Evolutionary conservation across 2,888 invertebrate species (phyloP).

Genomic region (Cheiracanthium punctorium): DNA sequence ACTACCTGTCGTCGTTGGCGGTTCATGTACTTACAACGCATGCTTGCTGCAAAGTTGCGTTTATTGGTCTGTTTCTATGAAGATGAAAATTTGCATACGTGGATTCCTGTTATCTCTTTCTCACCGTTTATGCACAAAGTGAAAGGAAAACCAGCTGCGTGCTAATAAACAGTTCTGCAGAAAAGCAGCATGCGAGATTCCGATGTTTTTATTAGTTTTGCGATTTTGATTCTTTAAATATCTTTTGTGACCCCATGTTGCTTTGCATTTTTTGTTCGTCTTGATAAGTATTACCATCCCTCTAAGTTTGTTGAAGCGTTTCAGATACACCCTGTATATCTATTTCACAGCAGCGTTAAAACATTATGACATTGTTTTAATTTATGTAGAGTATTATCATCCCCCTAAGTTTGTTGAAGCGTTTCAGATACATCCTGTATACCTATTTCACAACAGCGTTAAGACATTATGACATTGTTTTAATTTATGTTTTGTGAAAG

Average conservation of each 20-base stretch:
- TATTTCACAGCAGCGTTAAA: too few species aligned
- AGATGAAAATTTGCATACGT: background rate
- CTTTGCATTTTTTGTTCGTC: conserved; percentile 10
- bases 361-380: too few species aligned
- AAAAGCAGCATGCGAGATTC: background rate
- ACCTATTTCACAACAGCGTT: too few species aligned
- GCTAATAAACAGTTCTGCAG: background rate
- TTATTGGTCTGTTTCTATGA: background rate
- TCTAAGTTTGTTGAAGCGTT: background rate
- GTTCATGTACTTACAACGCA: background rate
- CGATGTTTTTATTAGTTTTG: too few species aligned
- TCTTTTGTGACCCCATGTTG: conserved; percentile 4
- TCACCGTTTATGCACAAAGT: background rate
- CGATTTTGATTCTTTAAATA: too few species aligned
- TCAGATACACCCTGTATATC: conserved; percentile 8
- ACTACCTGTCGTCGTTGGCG: conserved; percentile 1
- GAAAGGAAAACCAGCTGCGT: background rate
- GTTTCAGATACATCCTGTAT: conserved; percentile 5
- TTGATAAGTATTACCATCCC: conserved; percentile 9
- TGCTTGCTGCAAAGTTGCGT: background rate
- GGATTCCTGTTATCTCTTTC: background rate
- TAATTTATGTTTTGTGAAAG: too few species aligned
- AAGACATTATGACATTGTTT: too few species aligned
- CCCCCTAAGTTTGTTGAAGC: background rate
- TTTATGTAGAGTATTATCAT: conserved; percentile 7